Evolutionary conservation across 2,797 vertebrate species (phyloP).

Genomic region (Periparus ater): DNA sequence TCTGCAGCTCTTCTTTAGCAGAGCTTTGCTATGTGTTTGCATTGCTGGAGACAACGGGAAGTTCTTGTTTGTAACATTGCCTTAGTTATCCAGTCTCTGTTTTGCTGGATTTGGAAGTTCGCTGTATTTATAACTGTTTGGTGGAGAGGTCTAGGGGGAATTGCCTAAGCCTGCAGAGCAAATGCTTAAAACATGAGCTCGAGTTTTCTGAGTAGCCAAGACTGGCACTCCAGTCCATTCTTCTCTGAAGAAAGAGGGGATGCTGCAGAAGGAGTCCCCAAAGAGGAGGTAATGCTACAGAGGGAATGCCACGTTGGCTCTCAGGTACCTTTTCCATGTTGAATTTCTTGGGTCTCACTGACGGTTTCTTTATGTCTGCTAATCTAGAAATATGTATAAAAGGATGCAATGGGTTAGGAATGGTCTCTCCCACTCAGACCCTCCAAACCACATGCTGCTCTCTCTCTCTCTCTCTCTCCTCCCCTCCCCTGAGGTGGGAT

Average conservation of each 20-base stretch:
- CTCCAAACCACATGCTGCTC: fast-evolving
- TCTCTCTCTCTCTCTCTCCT: no score
- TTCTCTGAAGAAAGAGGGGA: not conserved
- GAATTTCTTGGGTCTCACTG: not conserved
- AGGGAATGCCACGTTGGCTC: not conserved
- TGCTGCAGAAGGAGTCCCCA: not conserved
- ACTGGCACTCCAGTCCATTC: not conserved
- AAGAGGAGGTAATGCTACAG: not conserved
- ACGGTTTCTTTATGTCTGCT: not conserved
- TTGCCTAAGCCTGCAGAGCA: not conserved
- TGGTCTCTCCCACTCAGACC: not conserved
- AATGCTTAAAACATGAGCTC: not conserved
- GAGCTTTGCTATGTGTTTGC: not conserved
- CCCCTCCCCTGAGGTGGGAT: not conserved
- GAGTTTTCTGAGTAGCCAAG: not conserved
- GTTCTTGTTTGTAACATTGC: not conserved
- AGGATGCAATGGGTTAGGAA: not conserved
- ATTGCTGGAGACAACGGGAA: not conserved
- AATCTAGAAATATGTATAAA: not conserved
- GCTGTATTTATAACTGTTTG: not conserved
- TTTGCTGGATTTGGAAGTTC: not conserved
- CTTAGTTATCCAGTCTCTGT: not conserved
- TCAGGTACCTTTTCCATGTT: not conserved
- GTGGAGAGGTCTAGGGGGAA: not conserved
- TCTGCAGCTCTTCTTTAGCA: not conserved